phyloP scores from a whole-genome alignment of 1,140 invertebrate genomes.

The Drosophila bipectinata region DNA sequence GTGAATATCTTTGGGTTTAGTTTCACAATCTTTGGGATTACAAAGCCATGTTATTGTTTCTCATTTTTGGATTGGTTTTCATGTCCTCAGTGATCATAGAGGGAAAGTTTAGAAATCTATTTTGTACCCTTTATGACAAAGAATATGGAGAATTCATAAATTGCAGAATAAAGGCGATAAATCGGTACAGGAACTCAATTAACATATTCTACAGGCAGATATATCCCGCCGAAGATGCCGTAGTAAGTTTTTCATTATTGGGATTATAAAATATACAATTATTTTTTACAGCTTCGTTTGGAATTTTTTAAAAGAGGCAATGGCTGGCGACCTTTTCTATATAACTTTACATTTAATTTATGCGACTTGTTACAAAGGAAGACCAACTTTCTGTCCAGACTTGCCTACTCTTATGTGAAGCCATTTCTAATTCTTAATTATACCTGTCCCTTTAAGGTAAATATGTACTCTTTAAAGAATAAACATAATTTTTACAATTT shows the following conservation, averaged over 20 bases:
- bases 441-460: not conserved
- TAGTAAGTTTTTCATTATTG: not conserved
- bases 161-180: not conserved
- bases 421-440: conserved; percentile 2
- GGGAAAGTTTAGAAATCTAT: not conserved
- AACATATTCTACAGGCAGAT: conserved; percentile 3
- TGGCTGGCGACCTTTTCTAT: conserved; percentile 24
- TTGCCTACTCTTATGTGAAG: conserved; percentile 10
- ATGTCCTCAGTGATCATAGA: not conserved
- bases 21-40: not conserved
- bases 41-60: not conserved
- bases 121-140: not conserved
- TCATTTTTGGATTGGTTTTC: not conserved
- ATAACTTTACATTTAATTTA: conserved; percentile 10
- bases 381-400: conserved; percentile 1
- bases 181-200: not conserved
- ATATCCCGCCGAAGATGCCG: not conserved
- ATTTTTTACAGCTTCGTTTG: conserved; percentile 13
- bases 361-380: conserved; percentile 13
- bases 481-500: not conserved
- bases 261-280: not conserved
- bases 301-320: conserved; percentile 21
- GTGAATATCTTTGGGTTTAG: not conserved
- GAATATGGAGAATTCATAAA: not conserved
- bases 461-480: not conserved